Evolutionary conservation across 2,113 vertebrate genomes (phyloP).

Genomic region (Macrotis lagotis): DNA sequence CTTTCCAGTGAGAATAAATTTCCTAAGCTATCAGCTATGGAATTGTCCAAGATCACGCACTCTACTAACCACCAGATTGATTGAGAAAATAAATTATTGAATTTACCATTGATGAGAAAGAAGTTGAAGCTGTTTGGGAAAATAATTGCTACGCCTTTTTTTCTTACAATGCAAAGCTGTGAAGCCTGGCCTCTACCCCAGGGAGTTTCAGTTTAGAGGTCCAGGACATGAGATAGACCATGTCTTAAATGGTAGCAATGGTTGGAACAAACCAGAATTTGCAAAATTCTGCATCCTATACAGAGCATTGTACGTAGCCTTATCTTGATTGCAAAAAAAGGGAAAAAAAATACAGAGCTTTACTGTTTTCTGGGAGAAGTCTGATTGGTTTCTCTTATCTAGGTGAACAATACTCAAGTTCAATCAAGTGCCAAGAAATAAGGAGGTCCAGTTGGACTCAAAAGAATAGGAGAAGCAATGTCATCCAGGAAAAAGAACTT

Average conservation of each 20-base stretch:
- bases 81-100: background rate
- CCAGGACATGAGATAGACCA: accelerated
- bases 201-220: background rate
- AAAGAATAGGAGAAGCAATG: background rate
- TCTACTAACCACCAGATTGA: background rate
- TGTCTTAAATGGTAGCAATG: background rate
- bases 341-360: background rate
- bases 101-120: background rate
- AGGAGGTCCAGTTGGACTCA: background rate
- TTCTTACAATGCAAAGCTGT: background rate
- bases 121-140: background rate
- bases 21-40: background rate
- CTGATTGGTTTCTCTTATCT: background rate
- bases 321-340: constrained; percentile 7
- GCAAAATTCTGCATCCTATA: background rate
- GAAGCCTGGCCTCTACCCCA: background rate
- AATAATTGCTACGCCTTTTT: background rate
- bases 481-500: background rate
- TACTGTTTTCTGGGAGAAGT: background rate
- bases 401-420: background rate
- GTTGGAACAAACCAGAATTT: background rate
- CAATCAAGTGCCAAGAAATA: background rate
- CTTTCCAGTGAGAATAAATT: background rate
- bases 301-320: background rate
- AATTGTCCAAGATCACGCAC: background rate